Conservation (phyloP, 2,888 invertebrate species). For the Dryadula phaetusa region DNA sequence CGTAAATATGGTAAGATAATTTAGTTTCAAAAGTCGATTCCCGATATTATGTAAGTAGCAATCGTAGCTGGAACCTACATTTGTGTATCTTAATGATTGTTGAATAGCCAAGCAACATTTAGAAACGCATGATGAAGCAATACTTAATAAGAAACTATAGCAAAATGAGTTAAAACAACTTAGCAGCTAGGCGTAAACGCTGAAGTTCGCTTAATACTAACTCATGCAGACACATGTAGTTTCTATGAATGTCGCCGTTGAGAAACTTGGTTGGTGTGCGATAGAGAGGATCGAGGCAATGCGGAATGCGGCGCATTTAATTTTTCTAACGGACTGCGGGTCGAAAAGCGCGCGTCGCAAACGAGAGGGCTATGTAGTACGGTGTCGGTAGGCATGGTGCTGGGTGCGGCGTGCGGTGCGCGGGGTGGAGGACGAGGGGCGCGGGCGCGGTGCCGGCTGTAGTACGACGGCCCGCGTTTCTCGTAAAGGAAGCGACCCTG, state of each 20-base stretch:
- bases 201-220: background rate
- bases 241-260: constrained; percentile 13
- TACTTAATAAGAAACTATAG: background rate
- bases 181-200: background rate
- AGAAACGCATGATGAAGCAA: background rate
- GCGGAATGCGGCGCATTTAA: constrained; percentile 82
- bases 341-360: constrained; percentile 78
- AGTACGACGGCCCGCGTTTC: constrained; percentile 81
- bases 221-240: background rate
- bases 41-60: constrained; percentile 40
- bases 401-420: constrained; percentile 56
- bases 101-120: background rate
- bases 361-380: constrained; percentile 75
- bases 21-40: constrained; percentile 8
- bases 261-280: constrained; percentile 53
- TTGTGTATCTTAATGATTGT: background rate
- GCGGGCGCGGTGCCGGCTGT: constrained; percentile 65
- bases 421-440: constrained; percentile 53
- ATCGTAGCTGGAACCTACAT: constrained; percentile 15
- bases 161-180: background rate
- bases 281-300: constrained; percentile 66
- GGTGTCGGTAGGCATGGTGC: constrained; percentile 55
- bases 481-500: constrained; percentile 84
- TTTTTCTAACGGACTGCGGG: constrained; percentile 82
- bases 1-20: constrained; percentile 21